Evolutionary conservation across 2,797 vertebrate genomes (phyloP), one percentile per base, ranked within the genome.

Genomic region (Sciurus vulgaris): DNA sequence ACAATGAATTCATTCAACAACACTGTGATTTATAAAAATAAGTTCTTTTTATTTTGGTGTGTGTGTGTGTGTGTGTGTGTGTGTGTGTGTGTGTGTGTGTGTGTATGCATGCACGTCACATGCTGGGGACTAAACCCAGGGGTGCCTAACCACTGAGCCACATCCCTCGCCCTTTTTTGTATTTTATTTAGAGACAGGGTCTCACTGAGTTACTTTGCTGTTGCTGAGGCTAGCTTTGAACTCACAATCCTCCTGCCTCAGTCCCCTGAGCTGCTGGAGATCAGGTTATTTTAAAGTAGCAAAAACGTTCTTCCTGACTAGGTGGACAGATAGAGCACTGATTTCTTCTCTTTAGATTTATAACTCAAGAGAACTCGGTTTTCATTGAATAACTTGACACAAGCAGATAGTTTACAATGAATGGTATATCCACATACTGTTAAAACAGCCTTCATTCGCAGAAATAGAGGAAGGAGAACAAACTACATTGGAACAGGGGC

Each of bases 201-300:
- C 61, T 65, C 61, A 65, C 28, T 65, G 15, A 65, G 61, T 65
- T 65, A 4, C 12, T 65, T 12, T 30, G 61, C 28, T 65, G 28
- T 65, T 65, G 61, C 28, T 14, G 12, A 65, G 61, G 28, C 61
- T 65, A 4, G 61, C 30, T 13, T 65, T 14, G 11, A 65, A 65
- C 26, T 17, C 28, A 9, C 61, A 30, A 30, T 65, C 28, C 28
- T 65, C 12, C 28, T 65, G 12, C 30, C 28, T 65, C 61, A 65
- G 13, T 4, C 28, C 13, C 28, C 61, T 10, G 10, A 65, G 13
- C 51, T 65, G 13, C 61, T 30, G 61, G 28, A 47, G 5, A 93
- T 33, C 47, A 56, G 76, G 35, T 72, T 89, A 86, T 63, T 86
- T 17, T 65, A 93, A 91, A 87, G 49, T 22, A 92, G 86, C 76